phyloP scores from a whole-genome alignment of 2,113 vertebrate genomes.

The Ahaetulla prasina region DNA sequence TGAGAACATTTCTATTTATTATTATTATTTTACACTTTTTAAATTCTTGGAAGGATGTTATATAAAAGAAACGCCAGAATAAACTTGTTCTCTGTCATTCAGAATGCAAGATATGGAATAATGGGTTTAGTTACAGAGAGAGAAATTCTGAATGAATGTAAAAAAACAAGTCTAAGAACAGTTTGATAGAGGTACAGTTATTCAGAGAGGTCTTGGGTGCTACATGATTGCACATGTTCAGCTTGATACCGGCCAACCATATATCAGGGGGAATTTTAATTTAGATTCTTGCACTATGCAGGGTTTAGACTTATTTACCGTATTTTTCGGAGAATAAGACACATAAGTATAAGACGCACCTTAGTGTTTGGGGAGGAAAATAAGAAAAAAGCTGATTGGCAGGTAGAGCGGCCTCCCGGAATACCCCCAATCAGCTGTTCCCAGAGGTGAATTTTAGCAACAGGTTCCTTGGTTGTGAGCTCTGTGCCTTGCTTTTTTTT shows the following conservation, averaged over 20 bases:
- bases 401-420: too few species aligned
- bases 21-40: not conserved
- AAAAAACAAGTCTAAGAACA: not conserved
- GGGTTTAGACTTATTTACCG: not conserved
- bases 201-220: not conserved
- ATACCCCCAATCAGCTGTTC: too few species aligned
- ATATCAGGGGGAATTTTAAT: not conserved
- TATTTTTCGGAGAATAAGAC: too few species aligned
- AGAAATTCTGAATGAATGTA: not conserved
- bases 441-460: too few species aligned
- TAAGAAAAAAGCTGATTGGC: too few species aligned
- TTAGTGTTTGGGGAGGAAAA: too few species aligned
- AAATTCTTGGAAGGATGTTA: not conserved
- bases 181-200: not conserved
- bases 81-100: not conserved
- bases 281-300: not conserved
- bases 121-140: not conserved
- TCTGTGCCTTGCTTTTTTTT: too few species aligned
- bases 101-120: not conserved
- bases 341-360: too few species aligned
- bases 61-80: not conserved
- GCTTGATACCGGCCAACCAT: not conserved
- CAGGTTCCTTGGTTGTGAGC: too few species aligned
- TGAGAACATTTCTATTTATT: not conserved
- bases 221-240: not conserved